Conservation (phyloP, 2,888 invertebrate species). For the Drosophila pseudotalamancana region DNA sequence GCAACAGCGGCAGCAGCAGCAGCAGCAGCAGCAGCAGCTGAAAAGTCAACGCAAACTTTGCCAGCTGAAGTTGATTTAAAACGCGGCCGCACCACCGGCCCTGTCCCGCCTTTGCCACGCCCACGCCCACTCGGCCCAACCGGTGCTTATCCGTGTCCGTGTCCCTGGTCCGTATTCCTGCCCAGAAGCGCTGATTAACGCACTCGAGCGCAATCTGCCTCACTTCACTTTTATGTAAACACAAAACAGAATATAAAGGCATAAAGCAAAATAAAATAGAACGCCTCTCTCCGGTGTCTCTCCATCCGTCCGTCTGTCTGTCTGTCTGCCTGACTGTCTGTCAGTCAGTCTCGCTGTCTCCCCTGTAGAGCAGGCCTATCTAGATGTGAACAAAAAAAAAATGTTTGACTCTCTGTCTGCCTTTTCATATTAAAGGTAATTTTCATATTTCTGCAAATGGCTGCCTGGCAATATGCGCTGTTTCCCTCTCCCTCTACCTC, state of each 20-base stretch:
- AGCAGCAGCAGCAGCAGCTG: constrained; percentile 17
- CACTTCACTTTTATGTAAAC: constrained; percentile 79
- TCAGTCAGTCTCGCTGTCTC: constrained; percentile 3
- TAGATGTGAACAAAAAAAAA: constrained; percentile 54
- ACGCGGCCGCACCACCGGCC: constrained; percentile 16
- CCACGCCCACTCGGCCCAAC: background rate
- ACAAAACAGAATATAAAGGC: constrained; percentile 80
- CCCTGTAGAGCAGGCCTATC: constrained; percentile 57
- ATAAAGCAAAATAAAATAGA: constrained; percentile 76
- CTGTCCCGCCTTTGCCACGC: background rate
- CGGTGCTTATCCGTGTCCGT: constrained; percentile 18
- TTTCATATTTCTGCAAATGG: constrained; percentile 79
- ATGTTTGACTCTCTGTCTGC: constrained; percentile 59
- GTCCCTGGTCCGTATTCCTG: constrained; percentile 49
- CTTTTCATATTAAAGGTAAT: constrained; percentile 76
- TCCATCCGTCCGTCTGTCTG: no score
- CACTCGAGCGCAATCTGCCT: constrained; percentile 80
- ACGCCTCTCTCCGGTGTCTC: constrained; percentile 30
- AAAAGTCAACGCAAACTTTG: constrained; percentile 67
- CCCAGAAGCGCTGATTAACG: constrained; percentile 79
- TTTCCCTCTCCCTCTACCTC: constrained; percentile 1
- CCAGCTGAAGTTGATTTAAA: constrained; percentile 63
- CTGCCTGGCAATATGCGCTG: constrained; percentile 38
- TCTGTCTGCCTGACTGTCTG: background rate
- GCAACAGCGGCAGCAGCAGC: constrained; percentile 15